Base-by-base conservation (phyloP, 2,797 vertebrate genomes). In the Hydrophis major region DNA sequence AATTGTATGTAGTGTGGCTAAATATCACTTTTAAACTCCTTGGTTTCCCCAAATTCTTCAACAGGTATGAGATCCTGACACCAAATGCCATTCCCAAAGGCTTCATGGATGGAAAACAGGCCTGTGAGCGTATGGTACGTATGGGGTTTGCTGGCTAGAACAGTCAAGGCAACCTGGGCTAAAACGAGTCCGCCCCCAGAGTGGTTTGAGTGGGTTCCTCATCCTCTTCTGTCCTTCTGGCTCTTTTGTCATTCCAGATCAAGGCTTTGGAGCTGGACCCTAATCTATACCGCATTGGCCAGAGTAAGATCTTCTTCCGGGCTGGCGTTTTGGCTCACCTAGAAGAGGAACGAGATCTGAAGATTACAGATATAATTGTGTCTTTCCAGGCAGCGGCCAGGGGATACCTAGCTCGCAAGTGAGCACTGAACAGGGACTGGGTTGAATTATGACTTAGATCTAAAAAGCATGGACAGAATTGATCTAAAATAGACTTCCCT, bases 41-140 rank as follows among this genome's bases (percentile, higher is more conserved):
- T 55, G 53, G 53, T 55, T 63, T 86, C 6, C 37, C 27, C 11
- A 10, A 56, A 10, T 88, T 61, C 50, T 4, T 57, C 95, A 94
- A 20, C 94, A 99, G 99, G 97, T 99, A 99, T 14, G 99, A 99
- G 96, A 99, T 99, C 96, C 98, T 99, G 74, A 99, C 99, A 56
- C 99, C 99, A 60, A 99, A 99, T 42, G 98, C 99, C 25, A 99
- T 99, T 94, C 99, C 99, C 16, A 99, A 99, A 89, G 99, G 99
- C 4, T 99, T 99, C 96, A 99, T 99, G 99, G 99, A 99, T 92
- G 99, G 99, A 25, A 99, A 99, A 92, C 99, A 99, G 95, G 99
- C 99, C 93, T 99, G 99, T 95, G 99, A 99, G 92, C 98, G 99
- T 86, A 99, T 99, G 99, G 99, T 99, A 97, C 96, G 97, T 93